Base-by-base conservation (phyloP, 2,888 invertebrate genomes). In the Minunthozetes semirufus region DNA sequence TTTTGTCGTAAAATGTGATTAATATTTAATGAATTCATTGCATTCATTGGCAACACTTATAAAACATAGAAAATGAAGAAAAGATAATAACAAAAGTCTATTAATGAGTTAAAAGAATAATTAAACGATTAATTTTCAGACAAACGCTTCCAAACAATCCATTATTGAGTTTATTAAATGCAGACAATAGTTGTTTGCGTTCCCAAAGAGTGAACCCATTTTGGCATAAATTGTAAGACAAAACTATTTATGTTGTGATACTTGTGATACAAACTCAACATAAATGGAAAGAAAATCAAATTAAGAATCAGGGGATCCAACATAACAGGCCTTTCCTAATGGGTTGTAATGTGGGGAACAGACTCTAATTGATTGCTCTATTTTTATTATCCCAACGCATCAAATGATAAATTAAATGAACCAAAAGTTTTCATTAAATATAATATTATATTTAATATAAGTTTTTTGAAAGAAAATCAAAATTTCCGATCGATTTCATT, bases 371-470 rank as follows among this genome's bases (percentile, higher is more conserved):
- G 68, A 68, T 68, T 68, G 5, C 68, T 68, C 22, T 22, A 2
- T 29, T 63, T 63, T 63, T 63, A 63, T 63, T 63, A 68, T 68
- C 38, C 42, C n/a, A 61, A 61, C 59, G 61, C 61, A 61, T 61
- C 17, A 61, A 33, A 8, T 61, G 33, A 61, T 61, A 13, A 8
- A 61, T 61, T 29, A 61, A 33, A 61, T 61, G 33, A 33, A 61
- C 29, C 22, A 25, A 59, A 59, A 5, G 25, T 59, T 59, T 42
- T 42, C 42, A 42, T 42, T 42, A 42, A 42, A 42, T 11, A 42
- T 42, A 42, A 42, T 11, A 42, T 13, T 1, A 42, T 42, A 13
- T 8, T 11, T 9, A 9, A 42, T 13, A 5, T 13, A 42, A 13
- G 42, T 42, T 42, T 42, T 42, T 11, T 13, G 13, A 42, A 1